phyloP scores from a whole-genome alignment of 1,140 invertebrate genomes.

The Phymorhynchus buccinoides region DNA sequence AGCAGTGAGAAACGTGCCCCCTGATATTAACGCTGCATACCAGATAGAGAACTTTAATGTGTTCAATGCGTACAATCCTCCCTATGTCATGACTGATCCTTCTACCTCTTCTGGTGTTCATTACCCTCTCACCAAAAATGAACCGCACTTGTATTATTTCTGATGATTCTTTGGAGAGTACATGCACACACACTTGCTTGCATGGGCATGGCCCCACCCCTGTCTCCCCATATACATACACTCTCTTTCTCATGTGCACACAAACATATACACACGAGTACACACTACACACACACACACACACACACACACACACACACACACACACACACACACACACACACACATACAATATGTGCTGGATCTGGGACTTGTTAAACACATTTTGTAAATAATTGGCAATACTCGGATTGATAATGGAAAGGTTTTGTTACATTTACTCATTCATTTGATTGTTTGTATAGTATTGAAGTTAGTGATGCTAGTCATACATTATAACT shows the following conservation, averaged over 20 bases:
- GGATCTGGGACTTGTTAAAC: too few relatives aligned
- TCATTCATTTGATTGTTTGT: background rate
- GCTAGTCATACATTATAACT: too few relatives aligned
- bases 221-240: background rate
- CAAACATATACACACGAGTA: background rate
- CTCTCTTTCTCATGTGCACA: background rate
- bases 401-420: too few relatives aligned
- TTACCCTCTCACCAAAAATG: background rate
- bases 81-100: background rate
- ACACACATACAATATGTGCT: background rate
- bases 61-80: background rate
- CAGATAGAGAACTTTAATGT: background rate
- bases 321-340: background rate
- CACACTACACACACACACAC: background rate
- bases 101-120: background rate
- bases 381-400: too few relatives aligned
- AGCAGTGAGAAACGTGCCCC: background rate
- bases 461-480: too few relatives aligned
- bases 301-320: slow-evolving; percentile 8
- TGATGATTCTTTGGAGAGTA: background rate
- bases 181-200: background rate
- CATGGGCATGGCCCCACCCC: background rate
- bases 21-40: background rate
- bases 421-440: background rate
- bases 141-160: background rate